Evolutionary conservation across 1,140 invertebrate genomes (phyloP).

Genomic region (Octopus bimaculoides): DNA sequence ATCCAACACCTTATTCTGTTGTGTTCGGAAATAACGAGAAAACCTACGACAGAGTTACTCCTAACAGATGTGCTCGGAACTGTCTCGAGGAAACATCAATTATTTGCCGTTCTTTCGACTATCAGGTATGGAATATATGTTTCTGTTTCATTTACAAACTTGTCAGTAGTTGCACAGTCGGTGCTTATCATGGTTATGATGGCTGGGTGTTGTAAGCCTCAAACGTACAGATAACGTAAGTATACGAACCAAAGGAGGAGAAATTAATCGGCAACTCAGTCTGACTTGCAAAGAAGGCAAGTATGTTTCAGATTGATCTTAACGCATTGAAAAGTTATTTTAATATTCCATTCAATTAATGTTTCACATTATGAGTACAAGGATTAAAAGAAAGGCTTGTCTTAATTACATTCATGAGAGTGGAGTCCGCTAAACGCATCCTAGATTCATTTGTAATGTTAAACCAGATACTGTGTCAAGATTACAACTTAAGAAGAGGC

Average conservation of each 20-base stretch:
- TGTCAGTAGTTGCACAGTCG: too few species aligned
- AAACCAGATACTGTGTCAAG: too few species aligned
- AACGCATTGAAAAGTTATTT: too few species aligned
- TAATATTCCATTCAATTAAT: too few species aligned
- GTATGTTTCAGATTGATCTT: too few species aligned
- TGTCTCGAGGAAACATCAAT: slow-evolving; percentile 49
- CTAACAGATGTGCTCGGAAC: slow-evolving; percentile 47
- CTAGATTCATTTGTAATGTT: too few species aligned
- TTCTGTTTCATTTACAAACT: background rate
- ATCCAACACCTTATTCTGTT: slow-evolving; percentile 47
- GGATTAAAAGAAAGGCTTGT: too few species aligned
- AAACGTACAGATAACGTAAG: background rate
- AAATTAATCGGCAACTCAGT: background rate
- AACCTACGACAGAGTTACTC: slow-evolving; percentile 36
- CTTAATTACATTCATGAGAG: too few species aligned
- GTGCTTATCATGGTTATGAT: background rate
- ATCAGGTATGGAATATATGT: slow-evolving; percentile 37
- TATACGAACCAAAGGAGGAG: background rate
- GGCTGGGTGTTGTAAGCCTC: background rate
- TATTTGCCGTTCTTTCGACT: slow-evolving; percentile 53
- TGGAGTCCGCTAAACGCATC: too few species aligned
- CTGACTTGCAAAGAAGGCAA: too few species aligned
- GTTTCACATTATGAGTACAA: too few species aligned
- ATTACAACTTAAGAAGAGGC: too few species aligned
- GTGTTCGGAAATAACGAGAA: slow-evolving; percentile 48